Evolutionary conservation across 2,797 vertebrate genomes (phyloP).

Genomic region (Agapornis canus): DNA sequence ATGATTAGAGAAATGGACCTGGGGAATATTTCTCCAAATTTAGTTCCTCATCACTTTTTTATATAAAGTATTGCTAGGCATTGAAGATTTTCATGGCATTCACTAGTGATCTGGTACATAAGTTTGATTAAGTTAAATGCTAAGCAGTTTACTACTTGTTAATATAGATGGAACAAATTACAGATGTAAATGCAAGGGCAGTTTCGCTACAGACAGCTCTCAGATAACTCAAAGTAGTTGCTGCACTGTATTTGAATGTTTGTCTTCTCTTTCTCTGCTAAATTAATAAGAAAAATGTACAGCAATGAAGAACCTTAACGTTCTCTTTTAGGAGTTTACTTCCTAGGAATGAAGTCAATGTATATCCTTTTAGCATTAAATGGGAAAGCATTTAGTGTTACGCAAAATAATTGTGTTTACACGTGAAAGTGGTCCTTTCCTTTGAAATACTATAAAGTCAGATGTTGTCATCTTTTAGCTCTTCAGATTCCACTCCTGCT

Average conservation of each 20-base stretch:
- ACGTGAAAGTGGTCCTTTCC: background rate
- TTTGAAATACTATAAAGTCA: background rate
- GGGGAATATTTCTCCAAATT: background rate
- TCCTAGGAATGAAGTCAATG: background rate
- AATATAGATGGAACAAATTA: constrained; percentile 35
- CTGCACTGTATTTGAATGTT: background rate
- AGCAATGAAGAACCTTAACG: background rate
- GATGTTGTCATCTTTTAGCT: background rate
- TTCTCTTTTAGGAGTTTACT: background rate
- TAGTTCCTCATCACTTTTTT: background rate
- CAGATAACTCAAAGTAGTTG: background rate
- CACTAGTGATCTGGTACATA: background rate
- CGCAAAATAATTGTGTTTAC: background rate
- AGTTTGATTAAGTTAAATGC: constrained; percentile 26
- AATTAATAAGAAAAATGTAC: background rate
- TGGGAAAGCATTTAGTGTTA: background rate
- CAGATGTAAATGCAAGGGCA: constrained; percentile 5
- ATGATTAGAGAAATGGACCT: background rate
- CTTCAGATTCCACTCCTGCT: background rate
- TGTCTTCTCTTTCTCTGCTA: background rate
- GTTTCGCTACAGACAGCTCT: background rate
- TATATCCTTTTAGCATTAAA: background rate
- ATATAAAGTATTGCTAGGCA: background rate
- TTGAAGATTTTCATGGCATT: background rate
- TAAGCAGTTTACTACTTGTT: constrained; percentile 9